phyloP scores from a whole-genome alignment of 2,113 vertebrate genomes.

The Phoenicopterus ruber region DNA sequence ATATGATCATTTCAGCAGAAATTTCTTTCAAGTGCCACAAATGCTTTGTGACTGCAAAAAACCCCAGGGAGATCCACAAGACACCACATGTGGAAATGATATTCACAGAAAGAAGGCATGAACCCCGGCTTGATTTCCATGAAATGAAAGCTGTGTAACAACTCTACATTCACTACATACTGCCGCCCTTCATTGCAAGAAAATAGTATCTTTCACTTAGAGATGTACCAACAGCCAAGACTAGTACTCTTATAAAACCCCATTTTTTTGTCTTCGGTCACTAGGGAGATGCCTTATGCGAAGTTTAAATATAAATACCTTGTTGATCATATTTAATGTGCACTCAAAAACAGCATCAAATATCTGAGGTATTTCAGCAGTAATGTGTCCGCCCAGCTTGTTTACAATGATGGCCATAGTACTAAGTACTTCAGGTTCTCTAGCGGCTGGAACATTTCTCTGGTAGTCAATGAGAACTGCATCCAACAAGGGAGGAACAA shows the following conservation, averaged over 20 bases:
- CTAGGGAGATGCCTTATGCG: not conserved
- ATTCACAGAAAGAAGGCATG: not conserved
- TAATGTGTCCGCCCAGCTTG: constrained; percentile 96
- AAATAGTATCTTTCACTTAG: not conserved
- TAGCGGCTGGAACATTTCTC: constrained; percentile 94
- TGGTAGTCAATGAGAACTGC: constrained; percentile 99
- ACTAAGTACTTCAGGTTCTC: constrained; percentile 98
- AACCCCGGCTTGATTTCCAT: not conserved
- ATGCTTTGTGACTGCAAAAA: not conserved
- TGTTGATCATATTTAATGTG: constrained; percentile 99
- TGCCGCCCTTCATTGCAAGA: not conserved
- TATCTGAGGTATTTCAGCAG: constrained; percentile 98
- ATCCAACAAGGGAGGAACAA: constrained; percentile 95
- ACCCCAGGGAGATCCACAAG: not conserved
- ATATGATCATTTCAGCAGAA: fast-evolving
- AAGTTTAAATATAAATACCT: constrained; percentile 70
- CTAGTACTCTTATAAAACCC: not conserved
- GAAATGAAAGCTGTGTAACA: not conserved
- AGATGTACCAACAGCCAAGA: not conserved
- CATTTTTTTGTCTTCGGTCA: not conserved
- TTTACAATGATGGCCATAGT: constrained; percentile 99
- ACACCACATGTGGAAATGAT: fast-evolving
- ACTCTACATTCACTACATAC: not conserved
- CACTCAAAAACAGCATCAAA: constrained; percentile 99
- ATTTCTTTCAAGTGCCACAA: not conserved